Base-by-base conservation (phyloP, 2,888 invertebrate genomes). In the Ophion ellenae region DNA sequence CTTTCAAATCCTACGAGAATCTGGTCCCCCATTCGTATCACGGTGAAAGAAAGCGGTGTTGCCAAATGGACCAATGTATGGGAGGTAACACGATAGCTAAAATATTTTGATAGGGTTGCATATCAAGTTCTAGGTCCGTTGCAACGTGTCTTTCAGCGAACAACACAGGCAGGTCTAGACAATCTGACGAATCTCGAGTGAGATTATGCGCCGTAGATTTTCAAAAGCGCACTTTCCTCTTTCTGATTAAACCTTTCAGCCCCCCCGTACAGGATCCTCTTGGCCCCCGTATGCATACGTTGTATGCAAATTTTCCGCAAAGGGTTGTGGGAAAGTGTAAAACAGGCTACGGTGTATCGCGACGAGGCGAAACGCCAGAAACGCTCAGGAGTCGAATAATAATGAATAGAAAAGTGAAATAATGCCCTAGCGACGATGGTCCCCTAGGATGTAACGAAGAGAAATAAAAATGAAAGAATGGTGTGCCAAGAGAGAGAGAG, bases 251-350 rank as follows among this genome's bases (percentile, higher is more conserved):
- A 76, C 53, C 79, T 66, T 80, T 69, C 63, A 77, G 69, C 64
- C 77, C 77, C 83, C 77, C 57, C 40, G 40, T 40, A 40, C 9
- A 40, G 66, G 32, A 32, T 59, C 45, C 53, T 24, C 57, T 11
- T 53, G 28, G 32, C 11, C 32, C 28, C 28, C 47, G n/a, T 36
- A 36, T 10, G 20, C 69, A 82, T 86, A 75, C 67, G 79, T 70
- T 57, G 84, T 90, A 91, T 91, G 92, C 90, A 92, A 92, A 91
- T 91, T 75, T 87, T 71, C 59, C 63, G 45, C 40, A 67, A 88
- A 89, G 87, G 89, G 89, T 84, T 88, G 89, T 89, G 90, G 88
- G 91, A 91, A 89, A 88, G 83, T 87, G 80, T 59, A 83, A 78
- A 86, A 86, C 66, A 85, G 83, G 80, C 85, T 77, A 63, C 78